Evolutionary conservation across 1,140 invertebrate genomes (phyloP).

Genomic region (Lanistes nyassanus): DNA sequence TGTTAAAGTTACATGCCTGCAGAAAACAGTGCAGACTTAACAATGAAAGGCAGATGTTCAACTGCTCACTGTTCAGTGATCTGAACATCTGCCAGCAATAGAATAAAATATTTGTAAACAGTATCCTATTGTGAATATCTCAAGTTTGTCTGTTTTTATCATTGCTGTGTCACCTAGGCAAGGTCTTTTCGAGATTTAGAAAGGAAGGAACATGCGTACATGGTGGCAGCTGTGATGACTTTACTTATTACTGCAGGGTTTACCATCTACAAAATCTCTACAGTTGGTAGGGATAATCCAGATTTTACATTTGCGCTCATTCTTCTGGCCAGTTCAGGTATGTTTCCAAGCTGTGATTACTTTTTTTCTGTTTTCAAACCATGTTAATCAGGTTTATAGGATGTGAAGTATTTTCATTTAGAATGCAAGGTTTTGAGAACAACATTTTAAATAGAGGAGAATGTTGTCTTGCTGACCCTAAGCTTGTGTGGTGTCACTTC

Average conservation of each 20-base stretch:
- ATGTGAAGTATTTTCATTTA: too few species aligned
- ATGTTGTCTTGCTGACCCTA: too few species aligned
- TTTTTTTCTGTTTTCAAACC: too few species aligned
- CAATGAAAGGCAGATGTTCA: neutral
- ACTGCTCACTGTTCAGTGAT: neutral
- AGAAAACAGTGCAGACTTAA: too few species aligned
- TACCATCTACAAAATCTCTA: constrained; percentile 41
- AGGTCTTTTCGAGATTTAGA: constrained; percentile 37
- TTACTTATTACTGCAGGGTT: constrained; percentile 39
- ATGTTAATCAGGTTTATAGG: too few species aligned
- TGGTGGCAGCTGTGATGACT: constrained; percentile 29
- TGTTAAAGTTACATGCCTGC: too few species aligned
- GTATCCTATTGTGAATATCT: neutral
- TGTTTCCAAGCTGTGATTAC: neutral
- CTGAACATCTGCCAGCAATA: neutral
- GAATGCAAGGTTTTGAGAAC: too few species aligned
- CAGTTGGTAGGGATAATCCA: constrained; percentile 27
- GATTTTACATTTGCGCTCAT: constrained; percentile 57
- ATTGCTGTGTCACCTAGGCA: constrained; percentile 27
- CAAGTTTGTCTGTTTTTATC: neutral
- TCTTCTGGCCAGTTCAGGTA: constrained; percentile 50
- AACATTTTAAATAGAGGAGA: too few species aligned
- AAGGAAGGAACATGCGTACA: constrained; percentile 46
- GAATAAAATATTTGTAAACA: neutral
- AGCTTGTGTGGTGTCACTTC: too few species aligned